These are phyloP conservation scores for Epinotia nisella DNA, from an alignment of 2,888 invertebrate species.

Conservation along the genomic window DNA sequence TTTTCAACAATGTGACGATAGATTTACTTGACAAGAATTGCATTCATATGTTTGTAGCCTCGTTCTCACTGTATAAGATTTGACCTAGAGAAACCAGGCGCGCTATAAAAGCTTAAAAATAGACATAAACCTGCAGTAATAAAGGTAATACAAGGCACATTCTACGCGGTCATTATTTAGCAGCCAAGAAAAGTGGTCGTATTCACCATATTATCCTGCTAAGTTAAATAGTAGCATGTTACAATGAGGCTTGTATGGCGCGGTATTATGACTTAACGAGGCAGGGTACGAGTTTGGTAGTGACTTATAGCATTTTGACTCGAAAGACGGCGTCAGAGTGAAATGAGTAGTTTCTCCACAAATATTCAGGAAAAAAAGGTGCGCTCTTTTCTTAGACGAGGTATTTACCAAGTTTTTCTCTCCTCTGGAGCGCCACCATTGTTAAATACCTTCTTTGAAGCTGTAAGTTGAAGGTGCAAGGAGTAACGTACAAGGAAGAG, in stretches of 20 bases:
- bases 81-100: constrained; percentile 1
- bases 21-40: background rate
- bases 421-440: too few relatives aligned
- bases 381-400: too few relatives aligned
- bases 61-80: background rate
- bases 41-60: background rate
- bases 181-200: background rate
- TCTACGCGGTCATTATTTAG: background rate
- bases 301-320: background rate
- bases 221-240: background rate
- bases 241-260: background rate
- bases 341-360: background rate
- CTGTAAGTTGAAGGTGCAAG: too few relatives aligned
- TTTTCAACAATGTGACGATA: background rate
- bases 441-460: too few relatives aligned
- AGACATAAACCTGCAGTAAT: constrained; percentile 15
- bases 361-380: background rate
- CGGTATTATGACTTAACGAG: background rate
- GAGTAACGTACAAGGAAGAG: too few relatives aligned
- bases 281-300: background rate
- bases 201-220: background rate
- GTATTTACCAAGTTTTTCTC: too few relatives aligned
- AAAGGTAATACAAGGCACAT: constrained; percentile 7
- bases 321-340: background rate
- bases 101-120: constrained; percentile 1